Evolutionary conservation across 1,140 invertebrate genomes (phyloP), one percentile per base, ranked within the genome.

Genomic region (Platorchestia sp.): DNA sequence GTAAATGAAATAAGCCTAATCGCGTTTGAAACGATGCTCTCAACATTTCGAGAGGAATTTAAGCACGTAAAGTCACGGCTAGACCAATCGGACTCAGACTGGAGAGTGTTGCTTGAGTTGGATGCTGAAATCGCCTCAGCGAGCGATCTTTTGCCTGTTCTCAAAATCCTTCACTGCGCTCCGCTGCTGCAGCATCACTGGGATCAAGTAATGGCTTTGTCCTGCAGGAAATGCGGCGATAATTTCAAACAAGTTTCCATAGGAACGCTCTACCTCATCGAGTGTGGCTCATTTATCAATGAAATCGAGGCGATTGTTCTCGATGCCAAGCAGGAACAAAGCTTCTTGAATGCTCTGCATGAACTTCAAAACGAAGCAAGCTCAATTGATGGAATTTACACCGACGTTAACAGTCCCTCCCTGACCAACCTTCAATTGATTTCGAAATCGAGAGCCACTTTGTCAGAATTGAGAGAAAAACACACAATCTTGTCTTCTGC

Each of bases 1-100:
- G 95, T 96, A n/a, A 95, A 95, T 90, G 96, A 96, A 41, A 95
- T 95, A 10, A 96, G 96, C 45, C 95, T 96, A 42, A 95, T 96
- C n/a, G 90, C 95, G 0, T 95, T 96, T 16, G 95, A 96, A 45
- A 95, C 95, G 41, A 95, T 91, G 91, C 86, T 96, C 14, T 96
- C 96, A 41, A 59, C 45, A 40, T 96, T 95, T 86, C 95, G 95
- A 14, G 95, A 95, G 7, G 96, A 96, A 53, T 95, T 96, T 42
- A 95, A 95, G n/a, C 45, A 40, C 47, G 95, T 96, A 41, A 53
- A 96, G 43, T 93, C 86, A n/a, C 87, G 41, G 19, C 45, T 53
- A 10, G 91, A 95, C 16, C 41, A 95, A 40, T 51, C 95, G 47
- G 96, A 96, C 40, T 90, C 90, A 22, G 93, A 96, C 10, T 96